phyloP scores from a whole-genome alignment of 2,888 invertebrate species.

The Leptinotarsa rubiginosa region DNA sequence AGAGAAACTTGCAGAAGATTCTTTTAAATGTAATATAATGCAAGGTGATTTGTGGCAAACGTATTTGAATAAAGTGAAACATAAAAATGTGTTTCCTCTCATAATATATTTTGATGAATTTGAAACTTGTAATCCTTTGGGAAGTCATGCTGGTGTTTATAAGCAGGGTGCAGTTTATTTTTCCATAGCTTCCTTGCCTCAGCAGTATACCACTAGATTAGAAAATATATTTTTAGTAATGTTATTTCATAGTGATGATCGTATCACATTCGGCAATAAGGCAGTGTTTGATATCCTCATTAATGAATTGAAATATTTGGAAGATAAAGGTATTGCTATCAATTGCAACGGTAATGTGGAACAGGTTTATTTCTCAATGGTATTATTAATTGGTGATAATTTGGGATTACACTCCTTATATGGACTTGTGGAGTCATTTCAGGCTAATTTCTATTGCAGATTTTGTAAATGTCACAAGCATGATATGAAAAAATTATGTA shows the following conservation, averaged over 20 bases:
- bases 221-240: conserved; percentile 52
- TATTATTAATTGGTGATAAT: conserved; percentile 53
- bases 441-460: conserved; percentile 44
- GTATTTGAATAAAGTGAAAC: conserved; percentile 1
- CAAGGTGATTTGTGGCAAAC: conserved; percentile 24
- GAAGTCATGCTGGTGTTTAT: conserved; percentile 49
- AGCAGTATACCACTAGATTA: conserved; percentile 41
- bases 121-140: conserved; percentile 49
- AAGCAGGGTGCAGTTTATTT: conserved; percentile 53
- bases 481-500: conserved; percentile 17
- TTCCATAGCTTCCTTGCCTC: conserved; percentile 48
- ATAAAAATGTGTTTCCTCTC: conserved; percentile 28
- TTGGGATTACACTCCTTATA: conserved; percentile 52
- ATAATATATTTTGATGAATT: conserved; percentile 52
- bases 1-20: background rate
- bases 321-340: conserved; percentile 45
- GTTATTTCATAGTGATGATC: conserved; percentile 36
- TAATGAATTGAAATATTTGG: conserved; percentile 26
- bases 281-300: conserved; percentile 48
- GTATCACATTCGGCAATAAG: conserved; percentile 50
- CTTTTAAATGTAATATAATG: conserved; percentile 30
- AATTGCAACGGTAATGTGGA: conserved; percentile 48
- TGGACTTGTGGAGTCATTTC: conserved; percentile 53
- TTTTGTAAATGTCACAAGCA: conserved; percentile 45
- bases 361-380: conserved; percentile 38